A percentile compares a stretch with the other conserved stretches of the same genome.
Conservation (phyloP, 1,140 invertebrate species). For the Apis laboriosa region DNA sequence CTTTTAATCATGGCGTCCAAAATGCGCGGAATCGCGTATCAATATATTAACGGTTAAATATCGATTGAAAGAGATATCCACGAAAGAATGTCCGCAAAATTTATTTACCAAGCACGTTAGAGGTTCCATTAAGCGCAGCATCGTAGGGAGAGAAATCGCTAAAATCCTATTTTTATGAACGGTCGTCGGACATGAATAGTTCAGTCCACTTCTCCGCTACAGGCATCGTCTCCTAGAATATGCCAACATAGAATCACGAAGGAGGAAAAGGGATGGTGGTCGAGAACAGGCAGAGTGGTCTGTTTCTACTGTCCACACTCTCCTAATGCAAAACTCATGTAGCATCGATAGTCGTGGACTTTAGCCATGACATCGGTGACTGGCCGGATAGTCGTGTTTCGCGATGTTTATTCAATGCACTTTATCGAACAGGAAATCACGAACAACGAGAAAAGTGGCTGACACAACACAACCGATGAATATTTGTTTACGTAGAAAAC, state of each 20-base stretch:
- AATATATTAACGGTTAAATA: neutral
- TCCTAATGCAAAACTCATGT: conserved; percentile 68
- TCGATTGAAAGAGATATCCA: conserved; percentile 25
- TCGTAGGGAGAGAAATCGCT: conserved; percentile 59
- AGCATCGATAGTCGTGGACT: conserved; percentile 43
- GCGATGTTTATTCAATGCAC: conserved; percentile 28
- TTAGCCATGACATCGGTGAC: conserved; percentile 9
- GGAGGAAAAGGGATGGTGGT: conserved; percentile 23
- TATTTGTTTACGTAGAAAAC: conserved; percentile 73
- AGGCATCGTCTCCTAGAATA: conserved; percentile 34
- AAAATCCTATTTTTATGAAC: conserved; percentile 73
- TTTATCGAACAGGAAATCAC: conserved; percentile 50
- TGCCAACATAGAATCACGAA: conserved; percentile 5
- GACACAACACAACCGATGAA: conserved; percentile 59
- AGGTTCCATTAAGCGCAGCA: conserved; percentile 61
- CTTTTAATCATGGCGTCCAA: neutral
- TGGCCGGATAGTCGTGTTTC: conserved; percentile 22
- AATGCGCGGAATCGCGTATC: neutral
- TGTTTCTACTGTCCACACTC: conserved; percentile 45
- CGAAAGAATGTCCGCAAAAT: conserved; percentile 52
- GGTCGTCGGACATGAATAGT: conserved; percentile 60
- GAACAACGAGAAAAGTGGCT: conserved; percentile 25
- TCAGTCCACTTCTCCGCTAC: conserved; percentile 31
- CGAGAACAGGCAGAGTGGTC: conserved; percentile 24
- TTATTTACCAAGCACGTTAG: conserved; percentile 63